Evolutionary conservation across 2,113 vertebrate genomes (phyloP).

Genomic region (Amphilophus citrinellus): DNA sequence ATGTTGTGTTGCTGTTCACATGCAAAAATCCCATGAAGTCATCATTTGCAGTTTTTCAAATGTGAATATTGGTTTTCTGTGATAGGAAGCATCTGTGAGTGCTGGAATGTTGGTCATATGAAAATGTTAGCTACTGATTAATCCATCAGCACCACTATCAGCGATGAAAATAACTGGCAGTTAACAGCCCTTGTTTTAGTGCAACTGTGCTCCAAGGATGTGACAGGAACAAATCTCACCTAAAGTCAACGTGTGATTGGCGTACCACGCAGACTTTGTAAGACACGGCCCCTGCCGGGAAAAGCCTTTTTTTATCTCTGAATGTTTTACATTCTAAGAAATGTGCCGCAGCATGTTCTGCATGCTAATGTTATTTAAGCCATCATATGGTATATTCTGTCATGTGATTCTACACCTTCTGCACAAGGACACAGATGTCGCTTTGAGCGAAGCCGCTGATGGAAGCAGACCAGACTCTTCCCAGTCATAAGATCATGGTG

Average conservation of each 20-base stretch:
- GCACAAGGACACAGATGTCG: neutral
- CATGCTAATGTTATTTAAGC: neutral
- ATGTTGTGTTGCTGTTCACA: no score
- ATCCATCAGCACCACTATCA: neutral
- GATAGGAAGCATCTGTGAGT: no score
- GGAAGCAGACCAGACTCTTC: neutral
- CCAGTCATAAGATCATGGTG: neutral
- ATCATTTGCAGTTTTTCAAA: no score
- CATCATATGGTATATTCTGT: constrained; percentile 2
- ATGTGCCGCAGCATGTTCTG: neutral
- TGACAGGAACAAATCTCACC: neutral
- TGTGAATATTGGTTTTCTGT: no score
- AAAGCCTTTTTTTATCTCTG: no score
- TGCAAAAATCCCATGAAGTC: no score
- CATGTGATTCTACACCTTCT: constrained; percentile 13
- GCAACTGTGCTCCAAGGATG: neutral
- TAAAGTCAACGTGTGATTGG: neutral
- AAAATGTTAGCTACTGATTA: neutral
- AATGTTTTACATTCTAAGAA: neutral
- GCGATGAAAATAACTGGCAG: neutral
- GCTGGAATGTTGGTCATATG: no score
- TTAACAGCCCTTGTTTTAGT: neutral
- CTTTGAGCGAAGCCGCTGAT: constrained; percentile 16
- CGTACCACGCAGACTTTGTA: neutral
- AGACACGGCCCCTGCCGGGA: neutral